Conservation (phyloP, 2,888 invertebrate genomes). For the Eupithecia abbreviata region DNA sequence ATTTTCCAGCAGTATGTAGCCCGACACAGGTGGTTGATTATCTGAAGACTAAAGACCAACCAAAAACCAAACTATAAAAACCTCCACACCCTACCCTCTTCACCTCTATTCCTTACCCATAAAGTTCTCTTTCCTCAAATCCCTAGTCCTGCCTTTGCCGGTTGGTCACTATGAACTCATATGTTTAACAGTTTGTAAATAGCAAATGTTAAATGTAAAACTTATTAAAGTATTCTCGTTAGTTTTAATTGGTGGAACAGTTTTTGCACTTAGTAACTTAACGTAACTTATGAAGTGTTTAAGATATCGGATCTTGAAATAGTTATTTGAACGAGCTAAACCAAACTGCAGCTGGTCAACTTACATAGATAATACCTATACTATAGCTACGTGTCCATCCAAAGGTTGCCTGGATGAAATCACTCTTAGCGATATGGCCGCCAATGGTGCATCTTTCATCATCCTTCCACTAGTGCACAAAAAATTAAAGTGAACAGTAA, state of each 20-base stretch:
- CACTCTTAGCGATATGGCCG: too few relatives aligned
- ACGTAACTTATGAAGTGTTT: conserved; percentile 13
- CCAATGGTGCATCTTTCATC: too few relatives aligned
- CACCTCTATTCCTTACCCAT: neutral
- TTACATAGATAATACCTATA: too few relatives aligned
- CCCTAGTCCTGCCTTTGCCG: neutral
- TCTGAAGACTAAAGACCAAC: conserved; percentile 41
- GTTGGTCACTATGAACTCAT: conserved; percentile 37
- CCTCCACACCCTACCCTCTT: neutral
- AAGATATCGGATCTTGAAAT: conserved; percentile 8
- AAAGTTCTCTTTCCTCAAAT: conserved; percentile 19
- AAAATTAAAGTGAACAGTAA: too few relatives aligned
- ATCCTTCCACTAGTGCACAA: too few relatives aligned
- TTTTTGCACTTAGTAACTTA: conserved; percentile 43
- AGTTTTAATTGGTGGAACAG: conserved; percentile 45
- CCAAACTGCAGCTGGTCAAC: neutral
- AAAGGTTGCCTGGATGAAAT: too few relatives aligned
- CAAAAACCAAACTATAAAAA: conserved; percentile 9
- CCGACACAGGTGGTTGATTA: conserved; percentile 49
- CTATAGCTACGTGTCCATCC: too few relatives aligned
- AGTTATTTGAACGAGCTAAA: neutral
- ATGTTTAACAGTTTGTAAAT: conserved; percentile 42
- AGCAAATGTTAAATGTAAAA: conserved; percentile 18
- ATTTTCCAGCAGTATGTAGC: neutral
- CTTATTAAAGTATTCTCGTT: conserved; percentile 43